Evolutionary conservation across 2,888 invertebrate species (phyloP).

Genomic region (Pegoplata infirma): DNA sequence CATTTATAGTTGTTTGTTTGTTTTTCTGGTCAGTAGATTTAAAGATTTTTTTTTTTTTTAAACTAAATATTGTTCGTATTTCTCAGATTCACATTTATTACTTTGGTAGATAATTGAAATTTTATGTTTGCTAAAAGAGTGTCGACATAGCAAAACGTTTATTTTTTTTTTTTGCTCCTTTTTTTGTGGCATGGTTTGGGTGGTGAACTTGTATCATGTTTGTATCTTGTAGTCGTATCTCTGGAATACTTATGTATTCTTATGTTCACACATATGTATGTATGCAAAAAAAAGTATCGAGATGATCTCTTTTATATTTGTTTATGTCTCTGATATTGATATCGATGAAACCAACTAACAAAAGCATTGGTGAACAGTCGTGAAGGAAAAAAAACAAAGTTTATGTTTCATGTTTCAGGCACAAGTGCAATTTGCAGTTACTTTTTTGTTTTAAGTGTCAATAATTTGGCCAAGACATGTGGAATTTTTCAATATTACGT

Average conservation of each 20-base stretch:
- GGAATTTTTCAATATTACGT: slow-evolving; percentile 44
- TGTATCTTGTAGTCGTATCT: slow-evolving; percentile 45
- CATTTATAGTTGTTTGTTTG: slow-evolving; percentile 60
- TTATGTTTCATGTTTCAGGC: slow-evolving; percentile 53
- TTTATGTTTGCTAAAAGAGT: slow-evolving; percentile 68
- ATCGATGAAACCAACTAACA: too few species aligned
- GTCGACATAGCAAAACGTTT: slow-evolving; percentile 60
- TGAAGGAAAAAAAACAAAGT: slow-evolving; percentile 32
- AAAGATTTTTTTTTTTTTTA: too few species aligned
- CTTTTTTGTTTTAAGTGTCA: slow-evolving; percentile 53
- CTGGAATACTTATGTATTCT: slow-evolving; percentile 41
- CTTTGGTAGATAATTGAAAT: slow-evolving; percentile 73
- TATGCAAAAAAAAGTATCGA: slow-evolving; percentile 39
- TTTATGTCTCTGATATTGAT: slow-evolving; percentile 28
- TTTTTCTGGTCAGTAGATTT: neutral
- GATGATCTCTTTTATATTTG: slow-evolving; percentile 51
- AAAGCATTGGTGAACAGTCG: neutral
- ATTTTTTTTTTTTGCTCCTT: slow-evolving; percentile 20
- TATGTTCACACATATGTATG: slow-evolving; percentile 10
- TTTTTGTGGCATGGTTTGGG: slow-evolving; percentile 5
- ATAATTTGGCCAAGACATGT: slow-evolving; percentile 50
- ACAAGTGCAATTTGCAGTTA: slow-evolving; percentile 61
- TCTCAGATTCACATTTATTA: slow-evolving; percentile 49
- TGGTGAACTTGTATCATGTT: slow-evolving; percentile 56
- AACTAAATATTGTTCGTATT: slow-evolving; percentile 23